Conservation (phyloP, 2,113 vertebrate species). For the Channa argus region DNA sequence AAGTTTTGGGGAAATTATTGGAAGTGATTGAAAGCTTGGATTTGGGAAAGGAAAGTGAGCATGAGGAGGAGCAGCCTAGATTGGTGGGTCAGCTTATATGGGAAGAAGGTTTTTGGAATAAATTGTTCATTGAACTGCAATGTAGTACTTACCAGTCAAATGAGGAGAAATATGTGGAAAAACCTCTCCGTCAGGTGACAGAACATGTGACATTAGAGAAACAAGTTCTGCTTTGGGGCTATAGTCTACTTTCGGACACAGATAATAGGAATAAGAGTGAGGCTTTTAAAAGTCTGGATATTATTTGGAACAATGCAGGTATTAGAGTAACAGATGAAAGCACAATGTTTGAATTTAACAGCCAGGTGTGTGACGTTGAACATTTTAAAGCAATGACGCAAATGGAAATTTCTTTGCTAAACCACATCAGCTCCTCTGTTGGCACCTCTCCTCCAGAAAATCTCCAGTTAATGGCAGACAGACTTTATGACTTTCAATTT, state of each 20-base stretch:
- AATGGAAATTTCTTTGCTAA: constrained; percentile 52
- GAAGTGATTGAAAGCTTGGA: constrained; percentile 57
- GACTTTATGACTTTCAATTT: not conserved
- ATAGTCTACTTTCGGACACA: constrained; percentile 21
- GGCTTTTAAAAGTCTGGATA: constrained; percentile 3
- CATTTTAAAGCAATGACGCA: constrained; percentile 38
- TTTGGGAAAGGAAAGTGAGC: constrained; percentile 20
- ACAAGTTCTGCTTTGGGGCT: constrained; percentile 53
- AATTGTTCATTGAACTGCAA: constrained; percentile 45
- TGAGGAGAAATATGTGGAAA: constrained; percentile 24
- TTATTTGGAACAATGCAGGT: constrained; percentile 27
- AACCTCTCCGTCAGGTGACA: constrained; percentile 23
- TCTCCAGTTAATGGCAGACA: constrained; percentile 41
- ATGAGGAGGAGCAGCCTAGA: not conserved
- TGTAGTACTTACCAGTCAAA: not conserved
- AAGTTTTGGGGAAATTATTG: constrained; percentile 57
- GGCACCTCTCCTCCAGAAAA: constrained; percentile 17
- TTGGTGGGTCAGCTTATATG: constrained; percentile 45
- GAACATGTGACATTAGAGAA: constrained; percentile 59
- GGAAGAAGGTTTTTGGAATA: constrained; percentile 71
- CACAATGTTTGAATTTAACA: not conserved
- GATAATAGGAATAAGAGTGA: constrained; percentile 12
- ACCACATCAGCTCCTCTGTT: constrained; percentile 37
- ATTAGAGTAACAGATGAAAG: not conserved
- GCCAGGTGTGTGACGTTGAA: constrained; percentile 18